Conservation (phyloP, 2,797 vertebrate species). For the Aplochiton taeniatus region DNA sequence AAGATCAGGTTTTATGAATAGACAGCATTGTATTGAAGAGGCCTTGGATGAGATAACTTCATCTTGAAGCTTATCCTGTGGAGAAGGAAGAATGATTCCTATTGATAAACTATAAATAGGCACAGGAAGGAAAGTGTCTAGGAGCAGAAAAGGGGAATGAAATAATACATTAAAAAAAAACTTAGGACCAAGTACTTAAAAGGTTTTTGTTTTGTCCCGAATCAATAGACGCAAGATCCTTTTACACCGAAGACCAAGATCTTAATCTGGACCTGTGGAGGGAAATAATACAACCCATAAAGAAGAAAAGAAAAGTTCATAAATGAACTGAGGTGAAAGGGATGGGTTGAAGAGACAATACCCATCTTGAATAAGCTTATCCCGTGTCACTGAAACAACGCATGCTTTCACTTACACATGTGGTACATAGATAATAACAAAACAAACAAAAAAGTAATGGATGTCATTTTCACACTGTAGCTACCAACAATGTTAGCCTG, state of each 20-base stretch:
- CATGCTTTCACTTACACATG: too few species aligned
- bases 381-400: too few species aligned
- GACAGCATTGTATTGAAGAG: constrained; percentile 42
- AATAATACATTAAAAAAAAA: constrained; percentile 11
- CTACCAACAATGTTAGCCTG: too few species aligned
- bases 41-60: constrained; percentile 46
- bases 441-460: too few species aligned
- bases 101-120: constrained; percentile 30
- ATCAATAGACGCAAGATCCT: constrained; percentile 28
- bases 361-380: neutral
- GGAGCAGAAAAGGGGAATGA: constrained; percentile 26
- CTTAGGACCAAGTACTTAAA: constrained; percentile 22
- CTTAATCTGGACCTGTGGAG: constrained; percentile 39
- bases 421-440: too few species aligned
- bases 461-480: too few species aligned
- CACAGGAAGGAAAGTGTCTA: constrained; percentile 38
- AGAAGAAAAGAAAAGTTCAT: constrained; percentile 24
- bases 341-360: constrained; percentile 19
- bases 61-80: constrained; percentile 36
- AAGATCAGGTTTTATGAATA: constrained; percentile 39
- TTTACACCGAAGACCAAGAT: neutral
- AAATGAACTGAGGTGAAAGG: constrained; percentile 19
- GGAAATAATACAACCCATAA: constrained; percentile 34
- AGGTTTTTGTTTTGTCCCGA: constrained; percentile 34
- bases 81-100: constrained; percentile 35